Conservation (phyloP, 2,797 vertebrate species). For the Poecilia gillii region DNA sequence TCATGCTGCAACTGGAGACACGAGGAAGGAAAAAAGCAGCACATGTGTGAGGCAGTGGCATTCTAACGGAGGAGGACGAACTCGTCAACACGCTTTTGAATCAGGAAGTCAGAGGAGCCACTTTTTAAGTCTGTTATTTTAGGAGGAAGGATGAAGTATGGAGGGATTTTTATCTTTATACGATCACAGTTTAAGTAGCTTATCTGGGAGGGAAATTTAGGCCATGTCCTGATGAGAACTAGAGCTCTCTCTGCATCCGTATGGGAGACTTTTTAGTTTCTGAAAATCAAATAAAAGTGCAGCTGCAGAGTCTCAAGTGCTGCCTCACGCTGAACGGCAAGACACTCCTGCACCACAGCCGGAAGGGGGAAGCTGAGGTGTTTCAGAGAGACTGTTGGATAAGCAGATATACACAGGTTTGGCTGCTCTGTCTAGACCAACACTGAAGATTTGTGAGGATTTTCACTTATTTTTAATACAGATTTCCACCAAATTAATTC, state of each 20-base stretch:
- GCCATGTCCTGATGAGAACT: constrained; percentile 53
- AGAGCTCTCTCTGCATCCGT: constrained; percentile 39
- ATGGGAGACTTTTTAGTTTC: constrained; percentile 15
- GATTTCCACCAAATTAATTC: not conserved
- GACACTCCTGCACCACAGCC: not conserved
- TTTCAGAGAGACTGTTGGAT: not conserved
- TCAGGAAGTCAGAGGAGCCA: not conserved
- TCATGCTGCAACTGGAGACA: constrained; percentile 34
- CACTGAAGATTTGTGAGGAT: not conserved
- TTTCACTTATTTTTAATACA: not conserved
- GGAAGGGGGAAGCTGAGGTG: not conserved
- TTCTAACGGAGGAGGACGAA: not conserved
- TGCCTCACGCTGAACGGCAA: not conserved
- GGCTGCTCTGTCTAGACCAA: not conserved
- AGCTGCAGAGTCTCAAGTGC: not conserved
- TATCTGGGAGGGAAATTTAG: constrained; percentile 56
- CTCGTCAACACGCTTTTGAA: not conserved
- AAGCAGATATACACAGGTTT: not conserved
- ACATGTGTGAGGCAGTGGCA: not conserved
- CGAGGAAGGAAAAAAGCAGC: constrained; percentile 1
- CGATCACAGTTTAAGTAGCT: constrained; percentile 21
- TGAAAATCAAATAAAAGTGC: not conserved
- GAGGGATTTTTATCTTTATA: not conserved
- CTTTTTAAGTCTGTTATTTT: not conserved
- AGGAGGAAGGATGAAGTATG: not conserved